Base-by-base conservation (phyloP, 2,797 vertebrate species). In the Pteronotus mesoamericanus region DNA sequence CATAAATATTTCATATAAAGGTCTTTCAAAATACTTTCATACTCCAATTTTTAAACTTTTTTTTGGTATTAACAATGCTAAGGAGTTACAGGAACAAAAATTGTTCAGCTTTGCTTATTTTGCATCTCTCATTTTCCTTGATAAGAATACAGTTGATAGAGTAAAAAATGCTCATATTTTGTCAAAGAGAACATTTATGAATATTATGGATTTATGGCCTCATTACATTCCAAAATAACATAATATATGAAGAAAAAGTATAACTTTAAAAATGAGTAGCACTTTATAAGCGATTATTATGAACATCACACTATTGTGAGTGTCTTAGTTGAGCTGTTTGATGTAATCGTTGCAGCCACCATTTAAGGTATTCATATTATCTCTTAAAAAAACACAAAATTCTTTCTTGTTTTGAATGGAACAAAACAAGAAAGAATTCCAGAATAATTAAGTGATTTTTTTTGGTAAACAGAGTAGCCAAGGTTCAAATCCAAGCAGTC, bases 391-490 rank as follows among this genome's bases (percentile, higher is more conserved):
- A n/a, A 9, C 39, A 32, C 44, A 1, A 6, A 22, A 51, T n/a
- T n/a, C n/a, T n/a, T n/a, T n/a, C n/a, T n/a, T n/a, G n/a, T n/a
- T n/a, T n/a, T n/a, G 9, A 74, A 9, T 6, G 32, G 82, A 80
- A 22, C n/a, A 37, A 37, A 69, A 24, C 66, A 48, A 2, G 59
- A 11, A 71, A 69, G 16, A 95, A 83, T 8, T 10, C 7, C 34
- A 59, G 44, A 93, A 94, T 37, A 93, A 83, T 59, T 59, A 51
- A 29, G 11, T 51, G n/a, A 61, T 79, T 94, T 89, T 95, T 87
- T 79, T 51, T 68, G 19, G 3, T 55, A 57, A 94, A 61, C 19
- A 32, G 42, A 94, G 8, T 87, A 32, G 4, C 14, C 26, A 89
- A 3, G 5, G 21, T 86, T 93, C 37, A 74, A 79, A 86, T 57